Percentiles rank a stretch among this genome's conserved stretches.
Evolutionary conservation across 2,797 vertebrate genomes (phyloP).

Genomic region (Graptemys geographica): DNA sequence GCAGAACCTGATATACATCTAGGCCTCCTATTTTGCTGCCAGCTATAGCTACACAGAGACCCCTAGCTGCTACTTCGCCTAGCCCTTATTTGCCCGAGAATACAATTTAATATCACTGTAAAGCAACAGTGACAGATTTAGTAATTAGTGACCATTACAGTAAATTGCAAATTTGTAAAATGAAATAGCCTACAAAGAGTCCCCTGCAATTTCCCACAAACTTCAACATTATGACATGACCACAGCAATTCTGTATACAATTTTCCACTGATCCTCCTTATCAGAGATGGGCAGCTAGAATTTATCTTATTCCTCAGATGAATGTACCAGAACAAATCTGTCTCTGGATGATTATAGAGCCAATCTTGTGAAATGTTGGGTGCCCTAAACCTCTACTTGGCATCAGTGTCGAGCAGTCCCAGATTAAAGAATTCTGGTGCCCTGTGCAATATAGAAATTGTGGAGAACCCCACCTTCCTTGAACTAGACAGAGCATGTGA

Average conservation of each 20-base stretch:
- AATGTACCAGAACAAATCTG: constrained; percentile 33
- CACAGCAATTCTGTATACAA: background rate
- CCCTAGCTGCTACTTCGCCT: constrained; percentile 57
- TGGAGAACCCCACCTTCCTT: background rate
- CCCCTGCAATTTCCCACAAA: background rate
- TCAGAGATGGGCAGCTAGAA: background rate
- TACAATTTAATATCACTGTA: background rate
- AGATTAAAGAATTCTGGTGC: background rate
- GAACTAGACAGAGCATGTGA: background rate
- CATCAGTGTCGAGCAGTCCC: background rate
- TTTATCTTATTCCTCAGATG: background rate
- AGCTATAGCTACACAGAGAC: constrained; percentile 56
- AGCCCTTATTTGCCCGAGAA: constrained; percentile 45
- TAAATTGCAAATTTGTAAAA: background rate
- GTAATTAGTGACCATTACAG: constrained; percentile 9
- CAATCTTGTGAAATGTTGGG: background rate
- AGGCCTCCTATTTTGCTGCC: background rate
- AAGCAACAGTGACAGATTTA: constrained; percentile 23
- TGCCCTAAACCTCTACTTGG: constrained; percentile 14
- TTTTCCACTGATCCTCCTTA: background rate
- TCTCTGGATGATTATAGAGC: background rate
- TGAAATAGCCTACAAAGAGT: background rate
- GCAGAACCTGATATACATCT: background rate
- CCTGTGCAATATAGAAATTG: background rate
- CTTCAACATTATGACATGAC: constrained; percentile 32